These are phyloP conservation scores for Hypocryptadius cinnamomeus DNA, from an alignment of 2,113 vertebrate species.

Conservation along the genomic window DNA sequence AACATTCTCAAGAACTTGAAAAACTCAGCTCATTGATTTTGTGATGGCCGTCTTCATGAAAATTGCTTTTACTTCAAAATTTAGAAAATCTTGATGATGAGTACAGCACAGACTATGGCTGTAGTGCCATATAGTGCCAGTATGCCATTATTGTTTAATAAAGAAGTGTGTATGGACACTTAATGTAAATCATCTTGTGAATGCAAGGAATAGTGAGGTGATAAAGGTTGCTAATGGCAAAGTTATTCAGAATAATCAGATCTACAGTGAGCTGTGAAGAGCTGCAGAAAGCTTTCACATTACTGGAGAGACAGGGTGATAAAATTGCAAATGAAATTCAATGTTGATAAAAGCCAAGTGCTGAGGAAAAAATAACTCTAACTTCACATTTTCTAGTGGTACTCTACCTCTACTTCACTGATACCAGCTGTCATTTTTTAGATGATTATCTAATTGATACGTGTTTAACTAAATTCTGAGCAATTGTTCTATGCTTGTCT, in stretches of 20 bases:
- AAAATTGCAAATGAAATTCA: slow-evolving; percentile 64
- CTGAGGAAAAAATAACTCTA: slow-evolving; percentile 51
- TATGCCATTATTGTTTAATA: background rate
- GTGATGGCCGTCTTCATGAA: background rate
- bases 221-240: slow-evolving; percentile 40
- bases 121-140: background rate
- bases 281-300: slow-evolving; percentile 51
- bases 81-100: background rate
- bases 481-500: background rate
- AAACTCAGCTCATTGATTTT: background rate
- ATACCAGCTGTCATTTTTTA: slow-evolving; percentile 34
- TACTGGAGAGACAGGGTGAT: slow-evolving; percentile 56
- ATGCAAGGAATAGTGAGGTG: slow-evolving; percentile 5
- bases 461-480: slow-evolving; percentile 2
- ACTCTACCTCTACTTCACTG: slow-evolving; percentile 31
- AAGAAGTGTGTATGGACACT: background rate
- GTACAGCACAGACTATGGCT: fast-evolving
- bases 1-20: background rate
- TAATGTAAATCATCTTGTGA: background rate
- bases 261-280: slow-evolving; percentile 39
- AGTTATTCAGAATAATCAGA: slow-evolving; percentile 51
- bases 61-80: background rate
- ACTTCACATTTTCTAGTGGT: slow-evolving; percentile 43
- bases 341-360: slow-evolving; percentile 54
- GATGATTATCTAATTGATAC: slow-evolving; percentile 31